Evolutionary conservation across 2,113 vertebrate genomes (phyloP), one percentile per base, ranked within the genome.

Genomic region (Daboia siamensis): DNA sequence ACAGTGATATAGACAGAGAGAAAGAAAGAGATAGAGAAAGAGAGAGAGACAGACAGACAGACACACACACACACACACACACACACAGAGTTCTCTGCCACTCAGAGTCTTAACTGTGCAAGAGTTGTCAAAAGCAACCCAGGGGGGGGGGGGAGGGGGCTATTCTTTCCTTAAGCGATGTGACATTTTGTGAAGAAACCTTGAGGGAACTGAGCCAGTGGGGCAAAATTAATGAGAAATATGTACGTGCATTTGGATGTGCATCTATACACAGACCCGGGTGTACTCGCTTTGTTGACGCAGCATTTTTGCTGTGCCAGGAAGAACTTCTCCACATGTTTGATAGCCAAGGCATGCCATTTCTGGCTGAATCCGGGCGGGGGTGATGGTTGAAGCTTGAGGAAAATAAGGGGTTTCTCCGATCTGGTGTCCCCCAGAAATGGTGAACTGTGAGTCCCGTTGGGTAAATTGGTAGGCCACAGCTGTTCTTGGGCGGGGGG

Each of bases 31-130:
- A 48, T 1, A 51, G 48, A 51, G 7, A 51, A 1, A 51, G 2
- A 44, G 1, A 51, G 8, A 51, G 1, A 5, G 5, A 48, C 4
- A 48, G 46, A 48, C 46, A 48, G 46, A 48, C 46, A 48, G 46
- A 51, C 20, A 57, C 0, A 57, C 21, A 57, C 0, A 57, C 20
- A 57, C 20, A 23, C 5, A 59, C 23, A 59, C 57, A 24, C 0
- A 59, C 55, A 56, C 17, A 21, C 1, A 46, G 88, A 39, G 39
- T 15, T 44, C 20, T n/a, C 11, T 61, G 11, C 29, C 86, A 48
- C 2, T 92, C 51, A 80, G 85, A 84, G 44, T 93, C 61, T 86
- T 90, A 51, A 93, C 88, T 94, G 33, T 86, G 93, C 93, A 87
- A 91, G 88, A 86, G 88, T 57, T 64, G 56, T 89, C n/a, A 6